These are phyloP conservation scores for Notarius lentiginosus DNA, from an alignment of 2,113 vertebrate species.

Conservation along the genomic window DNA sequence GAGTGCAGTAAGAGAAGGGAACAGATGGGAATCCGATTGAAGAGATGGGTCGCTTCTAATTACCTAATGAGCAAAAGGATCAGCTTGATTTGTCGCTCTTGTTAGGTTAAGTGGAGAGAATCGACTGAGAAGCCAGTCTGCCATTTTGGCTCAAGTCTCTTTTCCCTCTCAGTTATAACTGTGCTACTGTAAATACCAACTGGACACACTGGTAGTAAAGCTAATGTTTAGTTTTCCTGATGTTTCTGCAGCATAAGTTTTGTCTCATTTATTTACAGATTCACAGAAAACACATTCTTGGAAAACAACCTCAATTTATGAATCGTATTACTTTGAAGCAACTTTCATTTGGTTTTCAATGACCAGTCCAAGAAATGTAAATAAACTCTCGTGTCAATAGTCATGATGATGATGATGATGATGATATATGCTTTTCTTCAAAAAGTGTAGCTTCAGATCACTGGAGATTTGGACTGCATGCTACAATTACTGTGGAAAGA, in stretches of 20 bases:
- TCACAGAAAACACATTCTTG: neutral
- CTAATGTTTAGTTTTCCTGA: neutral
- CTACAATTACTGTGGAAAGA: neutral
- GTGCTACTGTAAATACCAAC: conserved; percentile 15
- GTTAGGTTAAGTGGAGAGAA: conserved; percentile 80
- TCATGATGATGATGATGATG: neutral
- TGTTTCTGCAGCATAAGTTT: neutral
- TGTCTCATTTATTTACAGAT: neutral
- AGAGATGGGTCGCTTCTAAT: conserved; percentile 73
- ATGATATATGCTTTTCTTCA: neutral
- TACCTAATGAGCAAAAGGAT: conserved; percentile 75
- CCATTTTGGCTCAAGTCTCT: conserved; percentile 54
- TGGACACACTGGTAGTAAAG: neutral
- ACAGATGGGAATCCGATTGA: conserved; percentile 69
- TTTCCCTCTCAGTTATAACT: conserved; percentile 18
- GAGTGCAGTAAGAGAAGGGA: conserved; percentile 58
- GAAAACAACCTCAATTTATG: neutral
- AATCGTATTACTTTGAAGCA: neutral
- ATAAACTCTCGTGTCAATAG: neutral
- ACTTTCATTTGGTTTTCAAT: neutral
- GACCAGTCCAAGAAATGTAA: neutral
- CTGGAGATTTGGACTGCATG: neutral
- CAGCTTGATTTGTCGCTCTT: conserved; percentile 77
- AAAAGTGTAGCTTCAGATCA: neutral
- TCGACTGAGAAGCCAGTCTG: conserved; percentile 66